phyloP scores from a whole-genome alignment of 2,888 invertebrate species.

The Tinea trinotella region DNA sequence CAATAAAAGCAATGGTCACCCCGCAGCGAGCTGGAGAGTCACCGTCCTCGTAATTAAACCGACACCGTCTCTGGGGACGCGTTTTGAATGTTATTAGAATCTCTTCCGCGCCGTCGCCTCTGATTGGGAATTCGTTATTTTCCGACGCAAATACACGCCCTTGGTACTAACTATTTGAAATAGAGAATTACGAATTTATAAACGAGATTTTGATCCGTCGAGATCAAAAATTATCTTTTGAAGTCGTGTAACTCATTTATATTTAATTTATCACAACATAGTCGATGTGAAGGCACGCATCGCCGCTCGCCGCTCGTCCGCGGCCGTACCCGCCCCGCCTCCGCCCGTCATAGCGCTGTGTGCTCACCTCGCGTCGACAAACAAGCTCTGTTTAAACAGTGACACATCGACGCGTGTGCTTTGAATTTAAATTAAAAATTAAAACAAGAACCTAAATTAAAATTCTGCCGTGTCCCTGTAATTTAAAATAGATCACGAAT shows the following conservation, averaged over 20 bases:
- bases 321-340: background rate
- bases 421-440: constrained; percentile 56
- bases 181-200: background rate
- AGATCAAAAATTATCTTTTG: background rate
- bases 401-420: constrained; percentile 52
- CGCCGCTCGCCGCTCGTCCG: constrained; percentile 7
- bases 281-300: constrained; percentile 9
- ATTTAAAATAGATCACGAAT: constrained; percentile 15
- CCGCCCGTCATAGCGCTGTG: constrained; percentile 12
- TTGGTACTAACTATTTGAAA: constrained; percentile 26
- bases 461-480: background rate
- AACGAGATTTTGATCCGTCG: background rate
- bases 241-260: constrained; percentile 2
- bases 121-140: constrained; percentile 60
- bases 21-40: constrained; percentile 23
- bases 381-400: constrained; percentile 55
- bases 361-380: constrained; percentile 33
- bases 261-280: constrained; percentile 8
- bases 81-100: constrained; percentile 72
- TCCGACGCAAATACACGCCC: constrained; percentile 26
- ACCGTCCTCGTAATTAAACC: constrained; percentile 62
- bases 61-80: constrained; percentile 62
- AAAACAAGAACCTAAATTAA: constrained; percentile 13
- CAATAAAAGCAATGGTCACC: constrained; percentile 14
- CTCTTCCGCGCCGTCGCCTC: constrained; percentile 61